Base-by-base conservation (phyloP, 2,888 invertebrate genomes). In the Melieria omissa region DNA sequence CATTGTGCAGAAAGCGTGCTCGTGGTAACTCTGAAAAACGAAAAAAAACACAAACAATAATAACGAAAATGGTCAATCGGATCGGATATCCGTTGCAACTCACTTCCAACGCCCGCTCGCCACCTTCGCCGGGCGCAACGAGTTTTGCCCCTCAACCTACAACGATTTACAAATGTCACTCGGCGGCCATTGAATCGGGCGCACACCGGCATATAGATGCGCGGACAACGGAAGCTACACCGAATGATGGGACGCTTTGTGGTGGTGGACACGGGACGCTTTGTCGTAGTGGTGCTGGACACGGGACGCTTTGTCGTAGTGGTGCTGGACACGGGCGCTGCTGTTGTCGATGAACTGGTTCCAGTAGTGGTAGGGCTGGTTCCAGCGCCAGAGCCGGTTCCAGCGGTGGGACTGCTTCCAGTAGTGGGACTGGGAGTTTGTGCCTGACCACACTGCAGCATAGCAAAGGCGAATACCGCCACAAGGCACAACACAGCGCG, bases 171-270 rank as follows among this genome's bases (percentile, higher is more conserved):
- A 14, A 41, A 64, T 10, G 64, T 64, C 41, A 52, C 42, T 4
- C 4, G 29, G 10, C 3, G 8, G 41, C 52, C 52, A 12, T 42
- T 52, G n/a, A 14, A 64, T 4, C 4, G 5, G 9, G 29, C 64
- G 41, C 64, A 64, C 8, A 64, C 64, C 14, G 64, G 64, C 8
- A 12, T 10, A 52, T 52, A 64, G 42, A n/a, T 42, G 49, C 41
- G 64, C 5, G 55, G 3, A 55, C 65, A 65, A 10, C 0, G 7
- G 0, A n/a, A 29, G 1, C 29, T 29, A 29, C 29, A 29, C 29
- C 29, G 29, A 3, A 29, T 29, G 29, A 29, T 2, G 29, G 29
- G 29, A 29, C 29, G 29, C 29, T 2, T 29, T 29, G 29, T 29
- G 29, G 29, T 29, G 29, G 3, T 29, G 29, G 29, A 29, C 29